Evolutionary conservation across 1,140 invertebrate genomes (phyloP).

Genomic region (Trichonephila inaurata): DNA sequence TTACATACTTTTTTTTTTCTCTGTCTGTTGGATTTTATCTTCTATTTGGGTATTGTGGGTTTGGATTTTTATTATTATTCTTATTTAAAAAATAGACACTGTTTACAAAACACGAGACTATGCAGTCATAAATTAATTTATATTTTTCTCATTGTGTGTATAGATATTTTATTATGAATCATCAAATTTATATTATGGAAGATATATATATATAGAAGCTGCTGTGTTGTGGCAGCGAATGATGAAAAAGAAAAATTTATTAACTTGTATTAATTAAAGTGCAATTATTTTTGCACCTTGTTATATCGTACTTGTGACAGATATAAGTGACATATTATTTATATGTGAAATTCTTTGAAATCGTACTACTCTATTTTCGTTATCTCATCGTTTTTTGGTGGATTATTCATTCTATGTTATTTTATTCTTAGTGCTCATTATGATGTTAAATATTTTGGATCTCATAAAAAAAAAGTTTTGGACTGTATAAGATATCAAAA

Average conservation of each 20-base stretch:
- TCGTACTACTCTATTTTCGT: not conserved
- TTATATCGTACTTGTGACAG: constrained; percentile 15
- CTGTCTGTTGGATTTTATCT: constrained; percentile 24
- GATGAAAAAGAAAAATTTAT: not conserved
- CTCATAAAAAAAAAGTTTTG: not conserved
- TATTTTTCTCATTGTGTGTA: constrained; percentile 58
- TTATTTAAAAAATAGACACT: not conserved
- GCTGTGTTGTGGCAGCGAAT: not conserved
- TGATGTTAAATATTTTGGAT: not conserved
- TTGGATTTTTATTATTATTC: not conserved
- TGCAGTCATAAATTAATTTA: constrained; percentile 65
- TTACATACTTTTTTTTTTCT: constrained; percentile 14
- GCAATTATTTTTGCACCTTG: constrained; percentile 28
- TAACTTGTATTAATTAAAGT: constrained; percentile 11
- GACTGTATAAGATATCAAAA: not conserved
- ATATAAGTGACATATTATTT: constrained; percentile 39
- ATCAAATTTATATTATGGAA: not conserved
- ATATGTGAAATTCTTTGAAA: constrained; percentile 11
- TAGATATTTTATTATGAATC: constrained; percentile 62
- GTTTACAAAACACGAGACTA: not conserved
- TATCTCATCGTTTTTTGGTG: not conserved
- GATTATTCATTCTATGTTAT: not conserved
- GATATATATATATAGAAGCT: not conserved
- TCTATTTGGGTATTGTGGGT: not conserved
- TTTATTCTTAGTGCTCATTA: not conserved